A percentile compares a stretch with the other conserved stretches of the same genome.
These are phyloP conservation scores for Papilio protenor DNA, from an alignment of 2,888 invertebrate genomes.

Conservation along the genomic window DNA sequence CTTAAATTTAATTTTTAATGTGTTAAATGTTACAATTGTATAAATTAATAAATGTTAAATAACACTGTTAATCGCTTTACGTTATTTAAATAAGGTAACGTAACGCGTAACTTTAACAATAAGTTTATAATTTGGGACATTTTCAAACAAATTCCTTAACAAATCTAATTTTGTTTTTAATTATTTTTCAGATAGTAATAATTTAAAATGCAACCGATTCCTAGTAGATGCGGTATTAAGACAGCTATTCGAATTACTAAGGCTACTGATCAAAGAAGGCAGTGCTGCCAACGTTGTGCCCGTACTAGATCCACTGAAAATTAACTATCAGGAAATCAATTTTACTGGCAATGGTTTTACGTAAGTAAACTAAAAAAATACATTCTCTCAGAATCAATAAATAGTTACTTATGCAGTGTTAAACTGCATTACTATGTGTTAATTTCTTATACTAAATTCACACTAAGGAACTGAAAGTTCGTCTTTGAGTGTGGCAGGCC, in stretches of 20 bases:
- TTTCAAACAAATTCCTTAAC: neutral
- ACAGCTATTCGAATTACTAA: constrained; percentile 55
- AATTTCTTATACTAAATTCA: no score
- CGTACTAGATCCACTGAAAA: constrained; percentile 53
- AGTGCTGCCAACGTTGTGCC: constrained; percentile 48
- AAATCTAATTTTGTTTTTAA: constrained; percentile 23
- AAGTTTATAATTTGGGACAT: neutral
- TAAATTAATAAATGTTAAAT: neutral
- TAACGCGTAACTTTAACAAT: neutral
- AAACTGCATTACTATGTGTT: no score
- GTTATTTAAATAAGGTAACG: neutral
- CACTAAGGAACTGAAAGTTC: no score
- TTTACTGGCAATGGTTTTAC: constrained; percentile 48
- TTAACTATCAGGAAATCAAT: constrained; percentile 47
- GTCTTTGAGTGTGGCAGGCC: neutral
- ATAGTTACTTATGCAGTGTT: neutral
- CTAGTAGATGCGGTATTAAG: constrained; percentile 49
- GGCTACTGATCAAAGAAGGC: constrained; percentile 52
- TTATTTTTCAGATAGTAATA: constrained; percentile 32
- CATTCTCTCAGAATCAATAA: neutral
- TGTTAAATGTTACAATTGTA: no score
- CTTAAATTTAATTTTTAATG: neutral
- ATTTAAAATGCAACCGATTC: constrained; percentile 29
- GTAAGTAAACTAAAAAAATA: constrained; percentile 48
- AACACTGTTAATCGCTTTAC: neutral